phyloP scores from a whole-genome alignment of 1,140 invertebrate genomes.

The Drosophila tropicalis region DNA sequence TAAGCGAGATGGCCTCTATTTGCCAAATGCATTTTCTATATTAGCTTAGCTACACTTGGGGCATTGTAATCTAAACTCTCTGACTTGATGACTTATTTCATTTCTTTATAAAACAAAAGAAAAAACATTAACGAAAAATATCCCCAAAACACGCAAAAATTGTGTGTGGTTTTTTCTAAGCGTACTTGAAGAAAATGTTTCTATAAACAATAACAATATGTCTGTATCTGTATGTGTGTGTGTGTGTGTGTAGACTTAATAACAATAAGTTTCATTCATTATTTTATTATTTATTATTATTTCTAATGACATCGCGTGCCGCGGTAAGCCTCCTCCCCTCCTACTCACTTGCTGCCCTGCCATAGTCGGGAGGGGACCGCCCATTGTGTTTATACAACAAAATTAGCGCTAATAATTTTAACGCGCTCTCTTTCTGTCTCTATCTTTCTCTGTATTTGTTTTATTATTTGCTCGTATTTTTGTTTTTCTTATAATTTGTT shows the following conservation, averaged over 20 bases:
- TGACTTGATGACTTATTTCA: too few species aligned
- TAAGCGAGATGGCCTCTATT: too few species aligned
- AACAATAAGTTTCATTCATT: conserved; percentile 45
- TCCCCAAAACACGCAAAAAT: conserved; percentile 26
- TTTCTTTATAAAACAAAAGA: too few species aligned
- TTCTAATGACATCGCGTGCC: conserved; percentile 66
- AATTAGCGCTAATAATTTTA: conserved; percentile 47
- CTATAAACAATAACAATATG: conserved; percentile 13
- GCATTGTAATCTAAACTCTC: too few species aligned
- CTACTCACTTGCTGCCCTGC: background rate
- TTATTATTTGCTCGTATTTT: conserved; percentile 1
- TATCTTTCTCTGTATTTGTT: background rate
- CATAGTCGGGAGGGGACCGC: background rate
- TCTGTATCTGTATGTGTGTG: background rate
- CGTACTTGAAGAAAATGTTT: conserved; percentile 4
- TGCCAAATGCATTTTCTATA: too few species aligned
- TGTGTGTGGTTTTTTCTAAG: conserved; percentile 21
- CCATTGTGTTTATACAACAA: conserved; percentile 17
- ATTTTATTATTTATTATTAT: conserved; percentile 60
- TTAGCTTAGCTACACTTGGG: too few species aligned
- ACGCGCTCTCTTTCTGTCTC: conserved; percentile 1
- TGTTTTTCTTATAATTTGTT: background rate
- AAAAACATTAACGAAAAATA: background rate
- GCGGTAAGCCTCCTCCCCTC: background rate
- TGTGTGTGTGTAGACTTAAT: conserved; percentile 20